Conservation (phyloP, 2,888 invertebrate genomes). For the Steromphala cineraria region DNA sequence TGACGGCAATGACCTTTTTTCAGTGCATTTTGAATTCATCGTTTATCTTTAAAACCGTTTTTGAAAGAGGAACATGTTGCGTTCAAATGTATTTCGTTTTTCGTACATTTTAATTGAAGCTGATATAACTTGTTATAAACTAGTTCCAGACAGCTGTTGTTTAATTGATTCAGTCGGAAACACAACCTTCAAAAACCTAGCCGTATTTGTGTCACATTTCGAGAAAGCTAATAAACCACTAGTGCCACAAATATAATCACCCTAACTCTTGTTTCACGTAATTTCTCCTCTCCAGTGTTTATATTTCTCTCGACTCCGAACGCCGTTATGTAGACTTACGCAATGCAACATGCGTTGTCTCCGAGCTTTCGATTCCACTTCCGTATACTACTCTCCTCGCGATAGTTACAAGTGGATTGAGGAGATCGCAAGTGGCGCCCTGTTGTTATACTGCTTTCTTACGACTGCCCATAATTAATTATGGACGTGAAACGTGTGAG, state of each 20-base stretch:
- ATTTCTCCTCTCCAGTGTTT: background rate
- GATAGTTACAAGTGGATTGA: slow-evolving; percentile 6
- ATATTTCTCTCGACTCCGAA: background rate
- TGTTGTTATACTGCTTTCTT: slow-evolving; percentile 2
- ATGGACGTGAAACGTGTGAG: background rate
- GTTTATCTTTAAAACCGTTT: too few relatives aligned
- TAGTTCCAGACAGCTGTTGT: background rate
- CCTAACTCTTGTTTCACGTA: background rate
- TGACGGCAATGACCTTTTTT: too few relatives aligned
- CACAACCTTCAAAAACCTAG: background rate
- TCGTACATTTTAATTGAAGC: too few relatives aligned
- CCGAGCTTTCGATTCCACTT: background rate
- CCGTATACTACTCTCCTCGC: background rate
- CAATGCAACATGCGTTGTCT: background rate
- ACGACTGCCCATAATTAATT: slow-evolving; percentile 5
- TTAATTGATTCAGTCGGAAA: background rate
- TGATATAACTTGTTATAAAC: too few relatives aligned
- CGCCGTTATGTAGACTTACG: background rate
- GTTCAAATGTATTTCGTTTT: too few relatives aligned
- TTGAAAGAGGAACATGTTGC: too few relatives aligned
- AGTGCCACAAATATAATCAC: background rate
- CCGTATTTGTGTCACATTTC: slow-evolving; percentile 1
- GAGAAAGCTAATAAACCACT: slow-evolving; percentile 7
- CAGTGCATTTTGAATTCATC: too few relatives aligned
- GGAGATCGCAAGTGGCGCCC: background rate